phyloP scores from a whole-genome alignment of 2,888 invertebrate species.

The Hymenopus coronatus region DNA sequence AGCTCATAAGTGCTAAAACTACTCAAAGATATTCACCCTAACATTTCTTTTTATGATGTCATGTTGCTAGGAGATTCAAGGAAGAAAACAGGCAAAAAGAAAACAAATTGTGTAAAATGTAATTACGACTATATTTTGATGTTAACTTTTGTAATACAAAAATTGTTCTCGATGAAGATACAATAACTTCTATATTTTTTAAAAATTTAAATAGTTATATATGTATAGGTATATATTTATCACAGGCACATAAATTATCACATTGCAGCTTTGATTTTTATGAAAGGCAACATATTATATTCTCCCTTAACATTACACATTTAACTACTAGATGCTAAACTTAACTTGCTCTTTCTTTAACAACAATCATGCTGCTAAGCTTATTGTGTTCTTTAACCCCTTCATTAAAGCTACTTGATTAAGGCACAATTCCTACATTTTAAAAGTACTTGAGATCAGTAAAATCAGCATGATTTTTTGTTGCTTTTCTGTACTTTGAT shows the following conservation, averaged over 20 bases:
- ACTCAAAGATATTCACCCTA: not conserved
- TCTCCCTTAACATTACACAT: not conserved
- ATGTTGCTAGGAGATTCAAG: not conserved
- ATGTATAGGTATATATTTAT: slow-evolving; percentile 6
- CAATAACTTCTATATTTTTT: not conserved
- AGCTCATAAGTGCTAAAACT: not conserved
- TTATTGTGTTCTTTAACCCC: not conserved
- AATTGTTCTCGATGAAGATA: not conserved
- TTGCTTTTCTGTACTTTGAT: not conserved
- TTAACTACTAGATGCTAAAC: not conserved
- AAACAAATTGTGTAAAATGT: not conserved
- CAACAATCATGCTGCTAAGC: not conserved
- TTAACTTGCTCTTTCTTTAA: not conserved
- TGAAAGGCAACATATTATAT: not conserved
- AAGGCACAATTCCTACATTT: not conserved
- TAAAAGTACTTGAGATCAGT: not conserved
- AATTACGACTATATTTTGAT: not conserved
- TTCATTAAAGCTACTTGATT: slow-evolving; percentile 1
- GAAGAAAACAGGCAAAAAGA: not conserved
- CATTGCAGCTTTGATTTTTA: slow-evolving; percentile 13
- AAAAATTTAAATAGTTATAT: not conserved
- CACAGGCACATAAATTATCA: slow-evolving; percentile 23
- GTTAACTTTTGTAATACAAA: not conserved
- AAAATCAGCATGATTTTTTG: not conserved
- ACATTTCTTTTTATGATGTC: not conserved